Evolutionary conservation across 2,888 invertebrate genomes (phyloP), one percentile per base, ranked within the genome.

Genomic region (Eupithecia tripunctaria): DNA sequence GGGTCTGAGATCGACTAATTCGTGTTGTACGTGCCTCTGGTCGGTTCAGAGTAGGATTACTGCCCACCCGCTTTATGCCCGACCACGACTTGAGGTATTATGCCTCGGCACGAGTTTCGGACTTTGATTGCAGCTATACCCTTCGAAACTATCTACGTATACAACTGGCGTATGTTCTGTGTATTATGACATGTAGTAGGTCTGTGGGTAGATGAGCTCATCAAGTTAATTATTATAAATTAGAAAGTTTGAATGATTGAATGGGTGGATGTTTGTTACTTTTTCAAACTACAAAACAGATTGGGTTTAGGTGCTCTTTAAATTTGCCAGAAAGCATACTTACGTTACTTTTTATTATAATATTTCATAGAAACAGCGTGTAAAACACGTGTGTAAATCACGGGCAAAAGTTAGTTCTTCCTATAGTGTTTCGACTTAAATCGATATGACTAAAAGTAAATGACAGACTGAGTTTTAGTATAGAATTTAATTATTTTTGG

Each of bases 11-110:
- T 76, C 78, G 79, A 81, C 80, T 84, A 82, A 82, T 80, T 78
- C 79, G 76, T 73, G 73, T 60, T 69, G 84, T 84, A 88, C 88
- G 88, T 86, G 85, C 82, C 72, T 80, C 74, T 79, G 82, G 84
- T 82, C 84, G 84, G 82, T 82, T 73, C 78, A 36, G 43, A 74
- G 78, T 74, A 73, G 86, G 89, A 88, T 88, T 88, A 87, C 63
- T 18, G 29, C 7, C 59, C 59, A 27, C 80, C 73, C 73, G 77
- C 81, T 82, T 85, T 86, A 88, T 88, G 88, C 85, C 75, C 56
- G 75, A 72, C 85, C 87, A 87, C 86, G 88, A 82, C 79, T 71
- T 70, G 69, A 74, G 77, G 71, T 76, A 88, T 87, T 88, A 88
- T 88, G 88, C 85, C 74, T 41, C 65, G 79, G 75, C 88, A 88